These are phyloP conservation scores for Aleiodes leptofemur DNA, from an alignment of 2,888 invertebrate species.

Conservation along the genomic window DNA sequence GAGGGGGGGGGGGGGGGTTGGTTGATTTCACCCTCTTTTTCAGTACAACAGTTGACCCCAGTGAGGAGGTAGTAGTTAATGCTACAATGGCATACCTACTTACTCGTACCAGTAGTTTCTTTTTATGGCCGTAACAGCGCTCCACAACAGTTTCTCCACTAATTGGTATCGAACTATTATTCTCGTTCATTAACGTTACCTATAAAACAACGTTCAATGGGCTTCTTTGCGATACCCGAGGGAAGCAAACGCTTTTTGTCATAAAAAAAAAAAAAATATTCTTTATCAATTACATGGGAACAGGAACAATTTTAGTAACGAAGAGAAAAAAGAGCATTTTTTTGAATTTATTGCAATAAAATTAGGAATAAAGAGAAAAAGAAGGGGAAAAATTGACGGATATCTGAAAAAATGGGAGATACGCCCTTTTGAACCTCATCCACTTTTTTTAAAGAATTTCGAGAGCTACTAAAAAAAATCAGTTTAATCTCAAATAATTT, in stretches of 20 bases:
- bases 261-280: too few relatives aligned
- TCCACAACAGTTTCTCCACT: constrained; percentile 67
- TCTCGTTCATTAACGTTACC: constrained; percentile 70
- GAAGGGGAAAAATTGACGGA: too few relatives aligned
- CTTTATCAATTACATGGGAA: neutral
- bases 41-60: constrained; percentile 52
- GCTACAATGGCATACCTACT: constrained; percentile 70
- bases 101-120: constrained; percentile 73
- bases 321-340: too few relatives aligned
- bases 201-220: constrained; percentile 53
- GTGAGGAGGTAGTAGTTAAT: constrained; percentile 70
- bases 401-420: too few relatives aligned
- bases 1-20: neutral
- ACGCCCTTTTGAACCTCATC: too few relatives aligned
- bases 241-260: constrained; percentile 31
- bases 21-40: constrained; percentile 39
- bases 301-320: neutral
- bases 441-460: too few relatives aligned
- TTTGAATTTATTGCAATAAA: too few relatives aligned
- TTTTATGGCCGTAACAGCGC: constrained; percentile 69
- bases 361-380: too few relatives aligned
- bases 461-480: too few relatives aligned
- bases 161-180: constrained; percentile 76
- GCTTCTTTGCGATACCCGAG: neutral
- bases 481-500: too few relatives aligned